Evolutionary conservation across 1,140 invertebrate genomes (phyloP).

Genomic region (Harpegnathos saltator): DNA sequence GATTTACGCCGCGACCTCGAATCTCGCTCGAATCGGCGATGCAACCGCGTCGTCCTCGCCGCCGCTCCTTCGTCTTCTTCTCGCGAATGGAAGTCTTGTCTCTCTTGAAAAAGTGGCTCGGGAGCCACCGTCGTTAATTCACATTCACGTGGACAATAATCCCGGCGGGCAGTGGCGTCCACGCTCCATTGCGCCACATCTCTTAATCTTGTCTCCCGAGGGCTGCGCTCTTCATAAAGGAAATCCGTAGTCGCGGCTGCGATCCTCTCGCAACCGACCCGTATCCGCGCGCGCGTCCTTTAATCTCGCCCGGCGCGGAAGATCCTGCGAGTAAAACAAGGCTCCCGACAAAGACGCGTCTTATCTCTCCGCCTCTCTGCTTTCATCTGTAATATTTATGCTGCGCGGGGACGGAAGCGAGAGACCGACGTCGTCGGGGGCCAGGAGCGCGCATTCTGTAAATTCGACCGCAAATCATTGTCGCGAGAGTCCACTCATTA

Average conservation of each 20-base stretch:
- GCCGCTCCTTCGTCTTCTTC: neutral
- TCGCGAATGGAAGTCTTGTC: neutral
- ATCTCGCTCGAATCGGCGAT: no score
- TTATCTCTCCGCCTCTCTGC: slow-evolving; percentile 47
- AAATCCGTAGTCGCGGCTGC: slow-evolving; percentile 42
- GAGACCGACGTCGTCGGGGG: neutral
- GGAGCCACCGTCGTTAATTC: slow-evolving; percentile 7
- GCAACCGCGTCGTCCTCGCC: no score
- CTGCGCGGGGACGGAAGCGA: neutral
- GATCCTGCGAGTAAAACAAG: slow-evolving; percentile 43
- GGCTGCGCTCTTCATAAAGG: slow-evolving; percentile 44
- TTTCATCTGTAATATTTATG: slow-evolving; percentile 56
- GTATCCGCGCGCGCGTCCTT: slow-evolving; percentile 6
- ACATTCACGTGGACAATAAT: slow-evolving; percentile 45
- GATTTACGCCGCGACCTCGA: neutral
- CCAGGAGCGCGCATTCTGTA: neutral
- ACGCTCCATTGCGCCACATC: slow-evolving; percentile 22
- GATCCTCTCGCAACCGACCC: slow-evolving; percentile 38
- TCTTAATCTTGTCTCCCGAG: slow-evolving; percentile 32
- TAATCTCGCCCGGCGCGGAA: slow-evolving; percentile 38
- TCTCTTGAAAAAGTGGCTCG: slow-evolving; percentile 19
- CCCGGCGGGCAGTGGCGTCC: neutral
- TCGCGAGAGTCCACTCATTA: slow-evolving; percentile 10
- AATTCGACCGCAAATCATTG: neutral
- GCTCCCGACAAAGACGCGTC: slow-evolving; percentile 30